phyloP scores from a whole-genome alignment of 2,888 invertebrate species.

The Morinoia aosen region DNA sequence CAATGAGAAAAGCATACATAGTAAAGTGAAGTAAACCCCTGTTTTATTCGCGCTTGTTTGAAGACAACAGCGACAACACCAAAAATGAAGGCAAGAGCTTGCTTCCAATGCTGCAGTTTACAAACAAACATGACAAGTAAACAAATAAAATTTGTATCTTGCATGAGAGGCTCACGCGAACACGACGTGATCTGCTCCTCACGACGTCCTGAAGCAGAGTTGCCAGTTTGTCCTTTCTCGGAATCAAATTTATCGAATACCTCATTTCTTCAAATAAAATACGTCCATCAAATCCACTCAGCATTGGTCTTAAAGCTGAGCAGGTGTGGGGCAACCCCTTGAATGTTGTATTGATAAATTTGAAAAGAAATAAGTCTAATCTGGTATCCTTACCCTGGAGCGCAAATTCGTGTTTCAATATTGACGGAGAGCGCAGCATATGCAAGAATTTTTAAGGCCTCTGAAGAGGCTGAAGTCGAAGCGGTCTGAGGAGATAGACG shows the following conservation, averaged over 20 bases:
- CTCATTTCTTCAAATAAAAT: too few species aligned
- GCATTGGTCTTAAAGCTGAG: too few species aligned
- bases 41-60: not conserved
- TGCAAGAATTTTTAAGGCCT: not conserved
- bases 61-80: not conserved
- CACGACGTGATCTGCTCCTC: not conserved
- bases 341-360: too few species aligned
- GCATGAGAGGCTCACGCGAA: not conserved
- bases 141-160: not conserved
- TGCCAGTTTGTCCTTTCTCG: too few species aligned
- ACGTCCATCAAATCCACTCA: too few species aligned
- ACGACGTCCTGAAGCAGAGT: not conserved
- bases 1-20: too few species aligned
- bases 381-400: not conserved
- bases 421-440: not conserved
- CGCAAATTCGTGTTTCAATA: not conserved
- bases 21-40: not conserved
- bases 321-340: too few species aligned
- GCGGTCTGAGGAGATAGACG: not conserved
- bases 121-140: not conserved
- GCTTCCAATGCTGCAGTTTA: not conserved
- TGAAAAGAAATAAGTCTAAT: too few species aligned
- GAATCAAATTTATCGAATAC: too few species aligned
- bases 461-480: not conserved
- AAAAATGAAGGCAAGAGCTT: not conserved